These are phyloP conservation scores for Chloebia gouldiae DNA, from an alignment of 2,113 vertebrate genomes.

Conservation along the genomic window DNA sequence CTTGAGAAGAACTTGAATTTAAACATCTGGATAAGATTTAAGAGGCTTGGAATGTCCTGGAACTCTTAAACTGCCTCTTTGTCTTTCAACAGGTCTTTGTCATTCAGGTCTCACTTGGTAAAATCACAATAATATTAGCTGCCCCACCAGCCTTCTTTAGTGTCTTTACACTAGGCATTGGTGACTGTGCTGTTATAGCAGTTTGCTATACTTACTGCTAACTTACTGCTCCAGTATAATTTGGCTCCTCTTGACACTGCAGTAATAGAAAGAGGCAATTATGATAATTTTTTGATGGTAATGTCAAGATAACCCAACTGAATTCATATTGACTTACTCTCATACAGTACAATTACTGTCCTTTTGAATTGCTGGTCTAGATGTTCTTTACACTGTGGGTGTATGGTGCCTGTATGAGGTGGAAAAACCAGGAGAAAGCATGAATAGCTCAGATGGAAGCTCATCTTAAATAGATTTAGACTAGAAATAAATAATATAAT, in stretches of 20 bases:
- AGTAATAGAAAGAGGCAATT: not conserved
- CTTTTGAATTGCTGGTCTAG: not conserved
- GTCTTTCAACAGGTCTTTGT: not conserved
- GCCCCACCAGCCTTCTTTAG: not conserved
- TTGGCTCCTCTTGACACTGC: not conserved
- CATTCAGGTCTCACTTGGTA: not conserved
- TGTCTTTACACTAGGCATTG: not conserved
- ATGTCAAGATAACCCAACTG: not conserved
- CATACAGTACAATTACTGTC: not conserved
- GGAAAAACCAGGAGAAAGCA: not conserved
- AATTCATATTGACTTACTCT: not conserved
- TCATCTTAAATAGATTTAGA: not conserved
- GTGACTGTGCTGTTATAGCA: not conserved
- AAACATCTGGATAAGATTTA: not conserved
- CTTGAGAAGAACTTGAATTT: not conserved
- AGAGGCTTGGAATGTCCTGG: not conserved
- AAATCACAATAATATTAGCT: not conserved
- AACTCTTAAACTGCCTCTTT: not conserved
- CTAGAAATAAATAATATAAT: not conserved
- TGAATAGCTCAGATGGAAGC: not conserved
- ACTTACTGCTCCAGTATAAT: not conserved
- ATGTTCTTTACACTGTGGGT: not conserved
- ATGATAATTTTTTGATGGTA: not conserved
- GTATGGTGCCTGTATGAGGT: not conserved
- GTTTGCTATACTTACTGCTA: too few species aligned